Conservation (phyloP, 2,113 vertebrate genomes). For the Phylloscopus whistleri region DNA sequence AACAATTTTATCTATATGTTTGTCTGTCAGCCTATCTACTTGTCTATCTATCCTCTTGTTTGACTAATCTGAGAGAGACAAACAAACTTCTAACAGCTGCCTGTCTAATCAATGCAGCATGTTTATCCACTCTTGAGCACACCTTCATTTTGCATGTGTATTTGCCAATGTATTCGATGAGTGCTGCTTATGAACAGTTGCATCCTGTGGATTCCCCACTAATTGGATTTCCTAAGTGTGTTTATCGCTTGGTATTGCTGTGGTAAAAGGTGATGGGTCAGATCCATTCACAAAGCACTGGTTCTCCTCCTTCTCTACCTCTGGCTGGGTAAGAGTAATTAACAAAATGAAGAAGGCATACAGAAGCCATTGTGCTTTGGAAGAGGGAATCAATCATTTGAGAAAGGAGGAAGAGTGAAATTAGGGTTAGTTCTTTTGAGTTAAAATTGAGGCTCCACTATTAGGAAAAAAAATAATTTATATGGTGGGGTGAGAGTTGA, state of each 20-base stretch:
- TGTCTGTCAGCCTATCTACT: constrained; percentile 33
- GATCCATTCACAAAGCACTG: neutral
- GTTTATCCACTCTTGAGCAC: constrained; percentile 4
- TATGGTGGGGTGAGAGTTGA: neutral
- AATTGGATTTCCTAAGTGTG: neutral
- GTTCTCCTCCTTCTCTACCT: neutral
- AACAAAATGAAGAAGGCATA: neutral
- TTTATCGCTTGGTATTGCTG: neutral
- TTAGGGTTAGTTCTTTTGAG: neutral
- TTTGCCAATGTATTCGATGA: neutral
- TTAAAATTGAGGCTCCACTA: neutral
- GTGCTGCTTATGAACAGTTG: neutral
- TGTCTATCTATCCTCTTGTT: neutral
- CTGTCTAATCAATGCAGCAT: neutral
- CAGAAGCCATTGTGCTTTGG: neutral
- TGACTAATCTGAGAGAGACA: constrained; percentile 7
- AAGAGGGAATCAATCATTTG: neutral
- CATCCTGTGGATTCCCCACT: neutral
- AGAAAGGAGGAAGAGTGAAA: neutral
- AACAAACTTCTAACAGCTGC: neutral
- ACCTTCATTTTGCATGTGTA: neutral
- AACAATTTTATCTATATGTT: constrained; percentile 29
- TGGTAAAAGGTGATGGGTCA: neutral
- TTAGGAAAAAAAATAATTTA: neutral
- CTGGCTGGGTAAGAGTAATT: neutral